Evolutionary conservation across 2,797 vertebrate species (phyloP), one percentile per base, ranked within the genome.

Genomic region (Myotis findleyi): DNA sequence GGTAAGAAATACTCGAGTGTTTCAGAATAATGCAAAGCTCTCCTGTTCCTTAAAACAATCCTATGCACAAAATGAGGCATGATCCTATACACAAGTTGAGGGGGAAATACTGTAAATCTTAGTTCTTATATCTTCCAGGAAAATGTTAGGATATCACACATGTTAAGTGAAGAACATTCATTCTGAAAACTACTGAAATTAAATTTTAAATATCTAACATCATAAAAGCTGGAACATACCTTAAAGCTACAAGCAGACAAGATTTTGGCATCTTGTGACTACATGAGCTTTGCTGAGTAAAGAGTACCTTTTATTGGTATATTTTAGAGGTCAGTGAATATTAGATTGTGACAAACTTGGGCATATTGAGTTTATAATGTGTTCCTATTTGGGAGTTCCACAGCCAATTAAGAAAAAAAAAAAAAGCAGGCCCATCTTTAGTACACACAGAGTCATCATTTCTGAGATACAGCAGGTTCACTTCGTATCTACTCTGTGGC

Each of bases 281-380:
- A 36, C 7, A 30, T 68, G 33, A 90, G 21, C 17, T 92, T 92
- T 49, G n/a, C 30, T 33, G n/a, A 90, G 18, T 80, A 81, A 92
- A 59, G 53, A 82, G 17, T 57, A 83, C 59, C n/a, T 92, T 94
- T 94, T 81, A 55, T 80, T 75, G 86, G 53, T 66, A 18, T 79
- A 62, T 76, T n/a, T 95, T 57, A 62, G 84, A 81, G 12, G 18
- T 49, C 21, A 66, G 13, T 76, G 77, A 87, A 77, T 90, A 76
- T 18, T 87, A 79, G 27, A 17, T 25, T 68, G 36, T 91, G 53
- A 47, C 13, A 76, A 59, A 93, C 41, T 38, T 87, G 51, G 75
- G 23, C 55, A 68, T 82, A 73, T 62, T 69, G 68, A 86, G 30
- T 64, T 64, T 64, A 69, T 64, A 93, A 55, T 49, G 41, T 76